phyloP scores from a whole-genome alignment of 1,140 invertebrate species.

The Geopemphigus sp. region DNA sequence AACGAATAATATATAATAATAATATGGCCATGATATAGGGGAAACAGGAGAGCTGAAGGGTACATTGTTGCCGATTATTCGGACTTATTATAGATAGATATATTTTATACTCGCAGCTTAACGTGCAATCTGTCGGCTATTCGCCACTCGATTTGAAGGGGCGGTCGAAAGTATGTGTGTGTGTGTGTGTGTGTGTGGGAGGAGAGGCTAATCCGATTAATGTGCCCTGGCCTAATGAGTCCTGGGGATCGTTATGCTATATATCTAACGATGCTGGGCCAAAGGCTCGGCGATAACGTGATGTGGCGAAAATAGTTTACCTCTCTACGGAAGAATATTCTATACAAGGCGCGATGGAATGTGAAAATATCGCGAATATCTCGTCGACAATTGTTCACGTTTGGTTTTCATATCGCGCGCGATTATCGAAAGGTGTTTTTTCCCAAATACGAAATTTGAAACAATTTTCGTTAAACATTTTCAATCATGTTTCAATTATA shows the following conservation, averaged over 20 bases:
- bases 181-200: no score
- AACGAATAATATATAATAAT: background rate
- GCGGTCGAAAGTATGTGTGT: background rate
- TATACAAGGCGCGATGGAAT: no score
- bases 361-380: no score
- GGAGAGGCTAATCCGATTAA: conserved; percentile 41
- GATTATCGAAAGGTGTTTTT: no score
- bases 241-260: conserved; percentile 22
- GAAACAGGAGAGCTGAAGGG: background rate
- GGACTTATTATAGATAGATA: conserved; percentile 27
- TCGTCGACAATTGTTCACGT: no score
- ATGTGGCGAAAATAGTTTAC: background rate
- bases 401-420: no score
- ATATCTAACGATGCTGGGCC: background rate
- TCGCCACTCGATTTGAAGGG: conserved; percentile 5
- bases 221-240: conserved; percentile 44
- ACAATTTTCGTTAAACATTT: no score
- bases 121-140: conserved; percentile 43
- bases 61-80: conserved; percentile 41
- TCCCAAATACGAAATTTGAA: no score
- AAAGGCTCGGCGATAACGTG: conserved; percentile 8
- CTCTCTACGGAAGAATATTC: no score
- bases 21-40: background rate
- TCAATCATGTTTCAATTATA: no score
- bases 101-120: conserved; percentile 8